Percentiles rank a stretch among this genome's conserved stretches.
These are phyloP conservation scores for Aegotheles bennettii DNA, from an alignment of 2,113 vertebrate genomes.

Conservation along the genomic window DNA sequence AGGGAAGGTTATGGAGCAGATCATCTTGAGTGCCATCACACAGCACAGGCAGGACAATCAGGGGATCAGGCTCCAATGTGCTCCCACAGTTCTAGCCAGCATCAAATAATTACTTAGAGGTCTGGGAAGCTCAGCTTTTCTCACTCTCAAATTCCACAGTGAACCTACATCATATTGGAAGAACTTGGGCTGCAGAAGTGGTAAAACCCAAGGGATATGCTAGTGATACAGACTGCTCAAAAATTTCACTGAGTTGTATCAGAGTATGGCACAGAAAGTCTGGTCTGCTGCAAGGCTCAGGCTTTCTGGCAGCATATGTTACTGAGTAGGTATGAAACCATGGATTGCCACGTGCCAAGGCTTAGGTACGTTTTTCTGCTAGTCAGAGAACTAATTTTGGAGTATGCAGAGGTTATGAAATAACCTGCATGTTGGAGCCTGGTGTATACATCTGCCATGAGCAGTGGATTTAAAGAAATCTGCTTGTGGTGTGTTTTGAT, in stretches of 20 bases:
- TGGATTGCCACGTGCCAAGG: neutral
- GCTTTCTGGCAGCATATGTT: neutral
- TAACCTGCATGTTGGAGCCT: neutral
- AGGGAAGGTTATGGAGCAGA: too few relatives aligned
- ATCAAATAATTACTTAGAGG: neutral
- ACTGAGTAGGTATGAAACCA: neutral
- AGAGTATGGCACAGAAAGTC: neutral
- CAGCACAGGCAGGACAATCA: too few relatives aligned
- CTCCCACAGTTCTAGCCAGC: neutral
- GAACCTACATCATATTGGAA: neutral
- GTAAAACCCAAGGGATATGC: neutral
- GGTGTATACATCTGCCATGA: neutral
- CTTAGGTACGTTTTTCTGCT: neutral
- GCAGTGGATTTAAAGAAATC: neutral
- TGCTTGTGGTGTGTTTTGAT: neutral
- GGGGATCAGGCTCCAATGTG: too few relatives aligned
- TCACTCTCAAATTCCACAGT: neutral
- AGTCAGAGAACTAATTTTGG: neutral
- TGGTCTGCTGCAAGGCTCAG: neutral
- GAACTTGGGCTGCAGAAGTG: neutral
- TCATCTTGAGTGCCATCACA: too few relatives aligned
- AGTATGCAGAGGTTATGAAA: neutral
- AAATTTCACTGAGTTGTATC: neutral
- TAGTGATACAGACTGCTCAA: neutral
- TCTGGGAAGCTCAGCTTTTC: neutral